phyloP scores from a whole-genome alignment of 2,113 vertebrate genomes.

The Apus apus region DNA sequence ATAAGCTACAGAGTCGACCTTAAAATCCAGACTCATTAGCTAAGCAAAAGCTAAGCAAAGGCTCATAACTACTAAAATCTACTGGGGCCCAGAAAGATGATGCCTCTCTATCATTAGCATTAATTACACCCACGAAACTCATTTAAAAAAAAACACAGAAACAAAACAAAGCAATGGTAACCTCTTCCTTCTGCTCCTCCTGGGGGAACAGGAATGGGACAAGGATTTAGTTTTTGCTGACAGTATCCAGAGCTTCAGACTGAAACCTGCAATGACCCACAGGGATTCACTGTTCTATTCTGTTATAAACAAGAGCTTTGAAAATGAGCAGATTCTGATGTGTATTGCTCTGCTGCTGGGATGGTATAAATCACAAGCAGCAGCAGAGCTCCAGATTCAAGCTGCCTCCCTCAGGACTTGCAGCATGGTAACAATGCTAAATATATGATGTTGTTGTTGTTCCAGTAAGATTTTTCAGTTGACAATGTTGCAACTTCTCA shows the following conservation, averaged over 20 bases:
- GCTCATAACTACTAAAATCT: not conserved
- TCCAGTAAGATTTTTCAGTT: constrained; percentile 35
- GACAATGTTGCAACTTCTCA: constrained; percentile 33
- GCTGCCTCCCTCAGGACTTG: constrained; percentile 27
- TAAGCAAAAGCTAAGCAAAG: not conserved
- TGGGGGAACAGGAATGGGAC: not conserved
- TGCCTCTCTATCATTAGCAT: not conserved
- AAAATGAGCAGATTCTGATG: constrained; percentile 47
- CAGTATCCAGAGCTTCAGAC: constrained; percentile 44
- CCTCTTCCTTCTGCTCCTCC: constrained; percentile 18
- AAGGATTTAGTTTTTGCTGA: constrained; percentile 21
- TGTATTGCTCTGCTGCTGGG: not conserved
- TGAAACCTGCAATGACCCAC: constrained; percentile 1
- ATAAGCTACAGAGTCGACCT: not conserved
- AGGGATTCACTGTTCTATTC: constrained; percentile 19
- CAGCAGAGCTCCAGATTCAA: not conserved
- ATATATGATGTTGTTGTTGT: not conserved
- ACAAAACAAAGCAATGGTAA: constrained; percentile 7
- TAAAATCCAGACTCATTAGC: not conserved
- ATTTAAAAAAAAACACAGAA: not conserved
- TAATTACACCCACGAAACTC: not conserved
- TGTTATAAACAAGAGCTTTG: constrained; percentile 46
- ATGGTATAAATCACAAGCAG: not conserved
- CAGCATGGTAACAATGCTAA: constrained; percentile 58
- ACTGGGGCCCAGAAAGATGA: not conserved